Evolutionary conservation across 1,140 invertebrate species (phyloP).

Genomic region (Lerema accius): DNA sequence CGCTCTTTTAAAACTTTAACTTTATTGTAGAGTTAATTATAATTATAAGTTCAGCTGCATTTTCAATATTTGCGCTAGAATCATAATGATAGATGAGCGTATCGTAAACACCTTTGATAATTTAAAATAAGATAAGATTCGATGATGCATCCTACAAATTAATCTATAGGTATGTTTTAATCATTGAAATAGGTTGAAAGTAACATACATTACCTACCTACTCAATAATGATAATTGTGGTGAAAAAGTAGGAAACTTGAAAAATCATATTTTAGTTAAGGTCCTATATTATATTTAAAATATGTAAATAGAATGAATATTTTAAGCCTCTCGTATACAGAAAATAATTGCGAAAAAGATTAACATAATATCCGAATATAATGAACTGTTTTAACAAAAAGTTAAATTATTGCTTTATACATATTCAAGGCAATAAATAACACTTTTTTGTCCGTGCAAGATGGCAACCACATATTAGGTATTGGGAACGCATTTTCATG

Average conservation of each 20-base stretch:
- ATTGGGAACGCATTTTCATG: slow-evolving; percentile 1
- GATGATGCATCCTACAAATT: too few species aligned
- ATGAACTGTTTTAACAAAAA: slow-evolving; percentile 26
- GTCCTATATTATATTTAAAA: too few species aligned
- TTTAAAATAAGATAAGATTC: too few species aligned
- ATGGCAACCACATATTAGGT: slow-evolving; percentile 21
- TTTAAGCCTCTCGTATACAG: slow-evolving; percentile 7
- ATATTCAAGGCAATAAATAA: slow-evolving; percentile 23
- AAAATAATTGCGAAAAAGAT: slow-evolving; percentile 24
- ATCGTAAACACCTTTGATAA: too few species aligned
- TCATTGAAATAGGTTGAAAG: too few species aligned
- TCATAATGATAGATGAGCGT: too few species aligned
- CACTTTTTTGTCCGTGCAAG: slow-evolving; percentile 20
- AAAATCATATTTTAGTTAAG: too few species aligned
- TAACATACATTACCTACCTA: too few species aligned
- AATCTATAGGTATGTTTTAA: too few species aligned
- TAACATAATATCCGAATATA: slow-evolving; percentile 31
- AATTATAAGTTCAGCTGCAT: neutral
- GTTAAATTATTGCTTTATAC: slow-evolving; percentile 28
- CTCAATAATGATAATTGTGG: too few species aligned
- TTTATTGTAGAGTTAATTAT: slow-evolving; percentile 3
- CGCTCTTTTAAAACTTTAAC: slow-evolving; percentile 54
- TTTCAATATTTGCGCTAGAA: neutral
- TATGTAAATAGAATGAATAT: slow-evolving; percentile 18
- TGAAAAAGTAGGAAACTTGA: too few species aligned